Percentiles rank a stretch among this genome's conserved stretches.
Conservation (phyloP, 64 coral and sea anemone species). For the Montipora efflorescens region DNA sequence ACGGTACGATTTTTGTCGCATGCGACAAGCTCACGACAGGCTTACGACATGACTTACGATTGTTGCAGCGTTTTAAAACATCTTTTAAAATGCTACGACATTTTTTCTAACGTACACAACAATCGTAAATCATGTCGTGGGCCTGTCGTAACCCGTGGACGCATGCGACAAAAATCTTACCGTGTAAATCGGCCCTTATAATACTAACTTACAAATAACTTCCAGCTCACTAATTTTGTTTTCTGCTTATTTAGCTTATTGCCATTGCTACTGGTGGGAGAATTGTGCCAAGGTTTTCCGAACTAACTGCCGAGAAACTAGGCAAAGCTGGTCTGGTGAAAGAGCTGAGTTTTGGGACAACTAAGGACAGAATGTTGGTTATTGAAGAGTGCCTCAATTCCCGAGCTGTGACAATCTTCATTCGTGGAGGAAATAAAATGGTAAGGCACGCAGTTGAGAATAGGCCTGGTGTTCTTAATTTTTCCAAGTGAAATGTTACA, state of each 20-base stretch:
- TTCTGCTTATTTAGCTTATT: conserved; percentile 75
- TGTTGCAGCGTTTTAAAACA: too few relatives aligned
- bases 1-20: too few relatives aligned
- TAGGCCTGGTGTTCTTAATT: neutral
- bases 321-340: conserved; percentile 93
- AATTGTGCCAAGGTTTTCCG: conserved; percentile 96
- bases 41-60: too few relatives aligned
- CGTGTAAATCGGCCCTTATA: too few relatives aligned
- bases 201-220: too few relatives aligned
- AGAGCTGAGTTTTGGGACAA: conserved; percentile 97
- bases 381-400: conserved; percentile 97
- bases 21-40: too few relatives aligned
- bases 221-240: neutral
- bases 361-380: conserved; percentile 96
- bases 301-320: conserved; percentile 93
- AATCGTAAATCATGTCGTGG: too few relatives aligned
- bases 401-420: conserved; percentile 97
- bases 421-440: conserved; percentile 99
- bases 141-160: too few relatives aligned
- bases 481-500: too few relatives aligned
- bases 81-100: too few relatives aligned
- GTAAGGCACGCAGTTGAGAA: neutral
- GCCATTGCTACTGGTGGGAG: conserved; percentile 98
- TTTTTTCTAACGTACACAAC: too few relatives aligned
- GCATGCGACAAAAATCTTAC: too few relatives aligned